These are phyloP conservation scores for Heteronetta atricapilla DNA, from an alignment of 2,113 vertebrate genomes.

Conservation along the genomic window DNA sequence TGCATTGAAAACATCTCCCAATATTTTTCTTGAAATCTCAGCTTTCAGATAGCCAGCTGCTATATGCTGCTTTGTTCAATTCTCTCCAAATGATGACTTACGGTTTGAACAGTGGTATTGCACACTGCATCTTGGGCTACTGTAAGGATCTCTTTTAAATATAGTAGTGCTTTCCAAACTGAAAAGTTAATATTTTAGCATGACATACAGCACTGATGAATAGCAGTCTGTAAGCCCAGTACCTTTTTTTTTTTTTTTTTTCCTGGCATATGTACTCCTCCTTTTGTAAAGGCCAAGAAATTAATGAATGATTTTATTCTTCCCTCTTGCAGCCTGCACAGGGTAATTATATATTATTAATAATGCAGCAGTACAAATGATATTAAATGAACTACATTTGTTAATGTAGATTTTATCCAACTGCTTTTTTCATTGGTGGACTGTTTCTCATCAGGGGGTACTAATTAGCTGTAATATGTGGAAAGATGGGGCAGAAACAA, in stretches of 20 bases:
- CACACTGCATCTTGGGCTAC: not conserved
- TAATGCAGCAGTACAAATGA: slow-evolving; percentile 86
- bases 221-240: slow-evolving; percentile 35
- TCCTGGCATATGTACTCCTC: slow-evolving; percentile 61
- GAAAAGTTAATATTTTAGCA: slow-evolving; percentile 64
- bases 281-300: slow-evolving; percentile 77
- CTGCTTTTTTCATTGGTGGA: slow-evolving; percentile 82
- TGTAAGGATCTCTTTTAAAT: slow-evolving; percentile 40
- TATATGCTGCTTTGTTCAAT: not conserved
- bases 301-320: slow-evolving; percentile 80
- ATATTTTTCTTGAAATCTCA: not conserved
- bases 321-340: slow-evolving; percentile 70
- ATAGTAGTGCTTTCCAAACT: not conserved
- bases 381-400: slow-evolving; percentile 89
- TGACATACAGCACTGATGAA: slow-evolving; percentile 53
- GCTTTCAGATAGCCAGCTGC: not conserved
- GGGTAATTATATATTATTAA: slow-evolving; percentile 87
- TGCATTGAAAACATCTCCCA: not conserved
- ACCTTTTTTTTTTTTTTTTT: not conserved
- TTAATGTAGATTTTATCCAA: slow-evolving; percentile 87
- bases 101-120: not conserved
- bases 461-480: slow-evolving; percentile 84
- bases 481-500: slow-evolving; percentile 82
- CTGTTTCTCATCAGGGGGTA: slow-evolving; percentile 84
- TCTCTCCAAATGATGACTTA: slow-evolving; percentile 23